These are phyloP conservation scores for Thecocarcelia acutangulata DNA, from an alignment of 2,888 invertebrate genomes.

Conservation along the genomic window DNA sequence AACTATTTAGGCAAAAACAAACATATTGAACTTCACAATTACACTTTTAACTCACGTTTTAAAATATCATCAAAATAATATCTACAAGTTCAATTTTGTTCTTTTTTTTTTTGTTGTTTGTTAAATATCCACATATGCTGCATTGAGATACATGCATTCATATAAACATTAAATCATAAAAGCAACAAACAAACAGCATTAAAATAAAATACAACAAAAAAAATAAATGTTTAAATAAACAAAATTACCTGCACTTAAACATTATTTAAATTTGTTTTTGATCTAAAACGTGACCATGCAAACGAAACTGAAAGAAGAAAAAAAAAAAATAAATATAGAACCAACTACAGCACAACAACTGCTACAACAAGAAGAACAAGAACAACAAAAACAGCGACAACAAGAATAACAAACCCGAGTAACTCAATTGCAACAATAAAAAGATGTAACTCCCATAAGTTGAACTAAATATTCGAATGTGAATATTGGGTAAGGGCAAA, in stretches of 20 bases:
- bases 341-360: constrained; percentile 15
- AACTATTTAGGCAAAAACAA: constrained; percentile 16
- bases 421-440: constrained; percentile 57
- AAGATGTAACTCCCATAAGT: constrained; percentile 46
- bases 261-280: constrained; percentile 70
- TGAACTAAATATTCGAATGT: constrained; percentile 62
- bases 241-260: constrained; percentile 64
- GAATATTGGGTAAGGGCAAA: constrained; percentile 36
- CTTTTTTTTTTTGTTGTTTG: constrained; percentile 1
- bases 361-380: constrained; percentile 1
- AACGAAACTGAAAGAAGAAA: constrained; percentile 36
- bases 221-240: constrained; percentile 44
- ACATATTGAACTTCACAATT: constrained; percentile 65
- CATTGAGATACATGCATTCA: constrained; percentile 31
- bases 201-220: background rate
- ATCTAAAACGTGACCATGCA: constrained; percentile 70
- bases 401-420: constrained; percentile 8
- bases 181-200: constrained; percentile 26
- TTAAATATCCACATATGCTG: constrained; percentile 57
- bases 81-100: constrained; percentile 36
- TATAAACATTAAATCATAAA: constrained; percentile 67
- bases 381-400: constrained; percentile 11
- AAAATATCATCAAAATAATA: constrained; percentile 52
- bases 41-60: constrained; percentile 66
- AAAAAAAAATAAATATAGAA: background rate